phyloP scores from a whole-genome alignment of 2,888 invertebrate species.

The Apoda limacodes region DNA sequence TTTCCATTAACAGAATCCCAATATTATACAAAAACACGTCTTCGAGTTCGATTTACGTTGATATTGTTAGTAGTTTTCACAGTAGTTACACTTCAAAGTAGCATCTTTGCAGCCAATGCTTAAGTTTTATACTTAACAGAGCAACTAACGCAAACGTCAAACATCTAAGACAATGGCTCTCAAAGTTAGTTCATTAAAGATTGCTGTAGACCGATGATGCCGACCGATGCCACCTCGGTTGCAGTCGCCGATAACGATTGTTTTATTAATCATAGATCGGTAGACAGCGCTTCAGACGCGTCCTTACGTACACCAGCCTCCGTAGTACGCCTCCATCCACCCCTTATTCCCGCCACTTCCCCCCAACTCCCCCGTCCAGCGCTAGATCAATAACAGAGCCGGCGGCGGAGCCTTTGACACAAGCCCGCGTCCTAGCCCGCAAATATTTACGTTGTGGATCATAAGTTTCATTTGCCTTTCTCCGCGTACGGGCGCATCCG shows the following conservation, averaged over 20 bases:
- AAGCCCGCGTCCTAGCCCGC: constrained; percentile 59
- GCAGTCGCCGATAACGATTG: constrained; percentile 44
- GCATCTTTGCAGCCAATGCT: too few species aligned
- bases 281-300: constrained; percentile 62
- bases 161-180: too few species aligned
- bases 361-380: constrained; percentile 25
- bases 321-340: constrained; percentile 28
- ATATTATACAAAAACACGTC: too few species aligned
- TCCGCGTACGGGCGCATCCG: constrained; percentile 28
- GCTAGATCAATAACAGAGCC: constrained; percentile 66
- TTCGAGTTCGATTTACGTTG: too few species aligned
- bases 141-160: constrained; percentile 16
- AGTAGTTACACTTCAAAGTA: too few species aligned
- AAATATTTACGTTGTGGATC: constrained; percentile 68
- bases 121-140: constrained; percentile 25
- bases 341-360: constrained; percentile 15
- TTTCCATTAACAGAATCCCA: too few species aligned
- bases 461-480: constrained; percentile 56
- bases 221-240: constrained; percentile 39
- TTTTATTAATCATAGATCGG: constrained; percentile 56
- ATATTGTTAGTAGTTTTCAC: too few species aligned
- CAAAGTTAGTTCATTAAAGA: constrained; percentile 40
- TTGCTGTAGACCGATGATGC: constrained; percentile 15
- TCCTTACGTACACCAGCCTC: constrained; percentile 61
- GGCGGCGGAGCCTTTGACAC: constrained; percentile 67